Evolutionary conservation across 2,113 vertebrate species (phyloP), one percentile per base, ranked within the genome.

Genomic region (Zosterops pallidus): DNA sequence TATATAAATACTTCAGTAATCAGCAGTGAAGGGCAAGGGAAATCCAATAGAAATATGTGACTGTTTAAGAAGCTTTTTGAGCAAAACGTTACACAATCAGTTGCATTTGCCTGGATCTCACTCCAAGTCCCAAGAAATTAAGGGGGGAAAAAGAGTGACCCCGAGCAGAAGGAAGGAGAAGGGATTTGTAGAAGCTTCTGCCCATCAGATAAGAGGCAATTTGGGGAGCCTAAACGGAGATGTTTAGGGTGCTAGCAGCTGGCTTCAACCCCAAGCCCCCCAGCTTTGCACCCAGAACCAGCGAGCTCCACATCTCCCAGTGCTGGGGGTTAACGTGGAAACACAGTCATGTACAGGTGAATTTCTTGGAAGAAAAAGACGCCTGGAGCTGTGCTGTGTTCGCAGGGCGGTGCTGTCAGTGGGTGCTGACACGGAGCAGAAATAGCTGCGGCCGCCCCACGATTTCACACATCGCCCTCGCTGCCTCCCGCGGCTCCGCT

Each of bases 1-100:
- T 96, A 84, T 18, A 95, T 95, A 96, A 96, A 96, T 96, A 91
- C 95, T 84, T 14, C 49, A 72, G 92, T 75, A 95, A 96, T 89
- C 95, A 96, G 93, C 81, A 67, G 95, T 13, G 52, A 91, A 91
- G 95, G 87, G 92, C 91, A 91, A 79, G 87, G 96, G 93, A 94
- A 95, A 95, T 94, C 95, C 95, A 95, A 89, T 86, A 86, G 96
- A 94, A 96, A 94, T 87, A 91, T 82, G 69, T 25, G 92, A 52
- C 84, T 96, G 86, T 59, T 89, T 96, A 96, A 96, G 96, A 82
- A 96, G 96, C 92, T 96, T 96, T 96, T 62, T 75, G 84, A 94
- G 92, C 87, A 71, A 76, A 96, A 91, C 0, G 39, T 96, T 96
- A 94, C 87, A 89, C 96, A 96, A 94, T 53, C 64, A 4, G 33